phyloP scores from a whole-genome alignment of 2,797 vertebrate genomes.

The Cyclura pinguis region DNA sequence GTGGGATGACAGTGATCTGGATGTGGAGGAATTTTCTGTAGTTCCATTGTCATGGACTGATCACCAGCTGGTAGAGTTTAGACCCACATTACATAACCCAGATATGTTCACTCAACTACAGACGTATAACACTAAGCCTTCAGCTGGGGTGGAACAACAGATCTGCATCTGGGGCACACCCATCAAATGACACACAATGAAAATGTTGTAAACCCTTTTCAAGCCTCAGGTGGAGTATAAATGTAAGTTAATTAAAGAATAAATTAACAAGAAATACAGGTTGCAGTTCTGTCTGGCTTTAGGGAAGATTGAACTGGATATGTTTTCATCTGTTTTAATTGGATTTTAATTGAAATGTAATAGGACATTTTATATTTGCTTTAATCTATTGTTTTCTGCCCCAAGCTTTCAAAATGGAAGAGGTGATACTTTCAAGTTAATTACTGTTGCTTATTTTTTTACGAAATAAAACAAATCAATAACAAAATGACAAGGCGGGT shows the following conservation, averaged over 20 bases:
- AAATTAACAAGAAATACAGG: conserved; percentile 25
- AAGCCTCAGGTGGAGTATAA: conserved; percentile 20
- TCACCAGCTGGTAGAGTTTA: no score
- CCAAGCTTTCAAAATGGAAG: neutral
- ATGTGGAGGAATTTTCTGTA: no score
- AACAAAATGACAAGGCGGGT: no score
- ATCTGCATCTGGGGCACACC: no score
- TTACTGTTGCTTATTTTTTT: neutral
- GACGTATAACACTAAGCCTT: no score
- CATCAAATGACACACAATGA: neutral
- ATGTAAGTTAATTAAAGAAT: conserved; percentile 22
- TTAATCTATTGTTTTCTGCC: conserved; percentile 12
- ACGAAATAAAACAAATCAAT: no score
- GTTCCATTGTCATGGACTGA: no score
- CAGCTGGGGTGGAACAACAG: no score
- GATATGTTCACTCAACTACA: no score
- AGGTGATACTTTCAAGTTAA: conserved; percentile 9
- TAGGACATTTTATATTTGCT: conserved; percentile 22
- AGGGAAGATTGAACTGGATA: conserved; percentile 8
- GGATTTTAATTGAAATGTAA: conserved; percentile 40
- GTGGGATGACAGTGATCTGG: no score
- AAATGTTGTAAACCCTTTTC: neutral
- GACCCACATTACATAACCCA: no score
- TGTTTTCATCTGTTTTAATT: conserved; percentile 22
- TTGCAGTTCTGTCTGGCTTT: conserved; percentile 6